Conservation (phyloP, 1,140 invertebrate species). For the Pseudomyrmex cubaensis region DNA sequence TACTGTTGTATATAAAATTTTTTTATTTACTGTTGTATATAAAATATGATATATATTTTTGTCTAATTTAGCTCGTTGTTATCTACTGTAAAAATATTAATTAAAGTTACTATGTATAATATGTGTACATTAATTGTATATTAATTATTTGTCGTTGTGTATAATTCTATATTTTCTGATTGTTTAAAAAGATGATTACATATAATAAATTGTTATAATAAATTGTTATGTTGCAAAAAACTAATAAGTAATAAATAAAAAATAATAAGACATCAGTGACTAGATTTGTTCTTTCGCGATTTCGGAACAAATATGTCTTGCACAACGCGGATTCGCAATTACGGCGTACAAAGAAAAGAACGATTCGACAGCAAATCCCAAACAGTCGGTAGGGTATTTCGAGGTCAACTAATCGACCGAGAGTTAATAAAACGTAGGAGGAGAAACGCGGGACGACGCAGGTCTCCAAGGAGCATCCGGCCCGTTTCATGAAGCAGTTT, state of each 20-base stretch:
- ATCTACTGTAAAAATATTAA: background rate
- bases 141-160: background rate
- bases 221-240: too few species aligned
- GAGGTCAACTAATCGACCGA: conserved; percentile 70
- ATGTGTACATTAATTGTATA: background rate
- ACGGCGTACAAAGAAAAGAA: conserved; percentile 54
- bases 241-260: background rate
- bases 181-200: background rate
- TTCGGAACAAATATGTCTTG: conserved; percentile 1
- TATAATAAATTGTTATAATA: too few species aligned
- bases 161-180: background rate
- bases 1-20: background rate
- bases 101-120: background rate
- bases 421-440: conserved; percentile 72
- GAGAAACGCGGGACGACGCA: conserved; percentile 55
- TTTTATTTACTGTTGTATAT: background rate
- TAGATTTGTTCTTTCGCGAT: conserved; percentile 8
- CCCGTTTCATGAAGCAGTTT: conserved; percentile 25
- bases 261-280: background rate
- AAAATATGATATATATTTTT: too few species aligned
- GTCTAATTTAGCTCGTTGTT: too few species aligned
- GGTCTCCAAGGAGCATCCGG: conserved; percentile 61
- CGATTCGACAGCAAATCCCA: conserved; percentile 68
- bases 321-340: conserved; percentile 14
- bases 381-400: conserved; percentile 50